Evolutionary conservation across 2,797 vertebrate species (phyloP), one percentile per base, ranked within the genome.

Genomic region (Mus minutoides): DNA sequence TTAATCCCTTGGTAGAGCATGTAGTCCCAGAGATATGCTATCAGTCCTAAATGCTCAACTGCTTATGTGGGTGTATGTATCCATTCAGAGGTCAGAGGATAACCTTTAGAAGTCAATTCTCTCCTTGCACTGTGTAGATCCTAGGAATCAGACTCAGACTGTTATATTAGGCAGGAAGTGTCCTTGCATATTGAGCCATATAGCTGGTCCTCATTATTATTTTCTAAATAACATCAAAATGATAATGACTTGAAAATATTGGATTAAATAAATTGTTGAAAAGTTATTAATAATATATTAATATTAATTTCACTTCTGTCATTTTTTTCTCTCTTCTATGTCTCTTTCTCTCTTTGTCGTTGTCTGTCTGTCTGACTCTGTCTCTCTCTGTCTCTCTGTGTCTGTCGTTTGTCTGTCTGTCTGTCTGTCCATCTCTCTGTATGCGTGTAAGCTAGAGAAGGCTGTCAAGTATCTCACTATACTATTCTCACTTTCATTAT

Each of bases 261-360:
- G 10, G 4, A 17, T 84, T 76, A 40, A 69, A 83, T 11, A 67
- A 60, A 67, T 62, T 52, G 52, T n/a, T 85, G 46, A 69, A 46
- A 29, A n/a, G 22, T 71, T 60, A 62, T 77, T 83, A 83, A 92
- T 87, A 82, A 82, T 73, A n/a, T 60, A 62, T 77, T 83, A 83
- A 92, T 87, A 82, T 86, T 73, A n/a, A 84, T 69, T 56, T 87
- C 26, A 43, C 29, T 9, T 89, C 19, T 76, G 16, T 79, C 24
- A 40, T 71, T 73, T n/a, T n/a, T 3, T 6, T 49, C 40, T 22
- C 9, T n/a, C 17, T 8, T 60, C 12, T 60, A 1, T 56, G 6
- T 34, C 13, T 31, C 22, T 54, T 54, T 54, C 52, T 54, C 52
- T 54, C 52, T 54, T 54, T 54, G 54, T 54, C 54, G 17, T 54